Conservation (phyloP, 2,888 invertebrate species). For the Seladonia tumulorum region DNA sequence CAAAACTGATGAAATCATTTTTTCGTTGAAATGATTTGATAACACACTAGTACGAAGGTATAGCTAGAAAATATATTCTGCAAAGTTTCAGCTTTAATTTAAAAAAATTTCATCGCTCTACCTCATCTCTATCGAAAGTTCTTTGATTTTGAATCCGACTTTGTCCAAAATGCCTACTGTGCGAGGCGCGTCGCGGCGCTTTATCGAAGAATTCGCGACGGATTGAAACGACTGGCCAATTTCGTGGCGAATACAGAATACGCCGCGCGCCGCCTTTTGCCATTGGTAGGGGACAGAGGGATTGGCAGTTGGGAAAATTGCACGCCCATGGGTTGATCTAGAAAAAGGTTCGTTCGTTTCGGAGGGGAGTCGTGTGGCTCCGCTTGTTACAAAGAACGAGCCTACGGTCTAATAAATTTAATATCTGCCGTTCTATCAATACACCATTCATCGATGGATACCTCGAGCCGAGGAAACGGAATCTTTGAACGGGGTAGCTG, state of each 20-base stretch:
- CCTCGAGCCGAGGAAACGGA: not conserved
- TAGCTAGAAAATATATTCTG: no score
- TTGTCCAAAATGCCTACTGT: no score
- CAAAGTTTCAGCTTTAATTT: no score
- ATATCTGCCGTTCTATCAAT: conserved; percentile 2
- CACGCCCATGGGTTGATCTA: conserved; percentile 45
- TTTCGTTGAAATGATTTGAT: no score
- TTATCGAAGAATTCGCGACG: not conserved
- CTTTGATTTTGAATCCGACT: no score
- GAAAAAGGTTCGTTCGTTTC: conserved; percentile 50
- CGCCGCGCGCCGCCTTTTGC: conserved; percentile 23
- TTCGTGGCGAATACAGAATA: conserved; percentile 11
- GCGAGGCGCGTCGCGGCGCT: not conserved
- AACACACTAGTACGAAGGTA: no score
- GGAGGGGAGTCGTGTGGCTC: conserved; percentile 8
- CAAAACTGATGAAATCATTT: no score
- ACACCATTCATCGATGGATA: not conserved
- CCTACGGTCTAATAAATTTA: conserved; percentile 8
- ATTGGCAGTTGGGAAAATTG: conserved; percentile 54
- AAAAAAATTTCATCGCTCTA: no score
- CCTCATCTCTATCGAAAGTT: no score
- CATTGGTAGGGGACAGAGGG: conserved; percentile 27
- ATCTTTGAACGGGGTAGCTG: not conserved
- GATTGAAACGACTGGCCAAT: conserved; percentile 32
- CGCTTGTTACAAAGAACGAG: not conserved